Percentiles rank a stretch among this genome's conserved stretches.
Evolutionary conservation across 2,888 invertebrate species (phyloP).

Genomic region (Watsonalla cultraria): DNA sequence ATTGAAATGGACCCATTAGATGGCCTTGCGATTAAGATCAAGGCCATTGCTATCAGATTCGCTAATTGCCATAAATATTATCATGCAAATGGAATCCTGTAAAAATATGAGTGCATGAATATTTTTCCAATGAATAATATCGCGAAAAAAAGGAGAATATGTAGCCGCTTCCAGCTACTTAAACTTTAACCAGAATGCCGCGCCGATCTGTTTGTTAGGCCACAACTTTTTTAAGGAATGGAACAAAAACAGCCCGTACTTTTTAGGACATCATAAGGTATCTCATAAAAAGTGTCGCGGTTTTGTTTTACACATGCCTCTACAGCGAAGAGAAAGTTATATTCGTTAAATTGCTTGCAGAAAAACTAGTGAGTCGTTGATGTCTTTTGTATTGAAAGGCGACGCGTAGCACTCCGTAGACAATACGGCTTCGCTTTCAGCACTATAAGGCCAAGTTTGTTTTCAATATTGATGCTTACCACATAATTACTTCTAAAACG

Average conservation of each 20-base stretch:
- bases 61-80: too few relatives aligned
- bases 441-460: too few relatives aligned
- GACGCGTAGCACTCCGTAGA: constrained; percentile 10
- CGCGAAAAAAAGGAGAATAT: background rate
- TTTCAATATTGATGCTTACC: too few relatives aligned
- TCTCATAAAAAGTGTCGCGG: constrained; percentile 53
- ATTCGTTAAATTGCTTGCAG: constrained; percentile 10
- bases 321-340: constrained; percentile 38
- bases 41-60: too few relatives aligned
- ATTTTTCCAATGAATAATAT: too few relatives aligned
- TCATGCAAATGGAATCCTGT: too few relatives aligned
- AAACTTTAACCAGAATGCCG: constrained; percentile 3
- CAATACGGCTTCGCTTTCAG: background rate
- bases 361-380: constrained; percentile 43
- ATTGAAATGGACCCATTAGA: too few relatives aligned
- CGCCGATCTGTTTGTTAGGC: constrained; percentile 31
- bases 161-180: constrained; percentile 21
- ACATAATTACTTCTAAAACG: too few relatives aligned
- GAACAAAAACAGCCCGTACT: constrained; percentile 39
- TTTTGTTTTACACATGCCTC: constrained; percentile 53
- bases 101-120: too few relatives aligned
- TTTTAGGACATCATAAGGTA: constrained; percentile 59
- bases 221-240: constrained; percentile 46
- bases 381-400: constrained; percentile 52
- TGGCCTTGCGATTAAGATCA: too few relatives aligned